Conservation (phyloP, 1,140 invertebrate species). For the Paracyclopina nana region DNA sequence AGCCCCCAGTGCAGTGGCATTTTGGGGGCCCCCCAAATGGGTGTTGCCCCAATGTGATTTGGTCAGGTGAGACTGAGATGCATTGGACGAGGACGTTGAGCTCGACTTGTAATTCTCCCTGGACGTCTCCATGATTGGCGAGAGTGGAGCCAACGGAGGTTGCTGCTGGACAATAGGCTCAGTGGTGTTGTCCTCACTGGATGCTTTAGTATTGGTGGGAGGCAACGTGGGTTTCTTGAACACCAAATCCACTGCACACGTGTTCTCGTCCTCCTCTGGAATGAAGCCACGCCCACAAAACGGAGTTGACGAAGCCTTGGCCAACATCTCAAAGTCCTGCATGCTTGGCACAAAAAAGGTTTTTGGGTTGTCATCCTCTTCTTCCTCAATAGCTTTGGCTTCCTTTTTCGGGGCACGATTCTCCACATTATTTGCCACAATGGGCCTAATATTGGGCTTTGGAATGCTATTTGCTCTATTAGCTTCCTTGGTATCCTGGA, state of each 20-base stretch:
- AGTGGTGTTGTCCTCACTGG: not conserved
- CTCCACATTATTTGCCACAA: too few species aligned
- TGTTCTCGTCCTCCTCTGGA: conserved; percentile 15
- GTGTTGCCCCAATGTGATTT: conserved; percentile 15
- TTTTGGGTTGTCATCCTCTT: not conserved
- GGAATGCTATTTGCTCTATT: too few species aligned
- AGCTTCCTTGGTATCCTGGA: too few species aligned
- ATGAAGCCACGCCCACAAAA: not conserved
- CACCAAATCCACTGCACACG: conserved; percentile 8
- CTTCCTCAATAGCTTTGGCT: not conserved
- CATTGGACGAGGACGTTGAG: not conserved
- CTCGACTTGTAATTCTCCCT: conserved; percentile 4
- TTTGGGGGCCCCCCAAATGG: not conserved
- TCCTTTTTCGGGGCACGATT: too few species aligned
- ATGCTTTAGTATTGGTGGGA: not conserved
- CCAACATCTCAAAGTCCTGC: conserved; percentile 5
- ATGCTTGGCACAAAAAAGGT: conserved; percentile 6
- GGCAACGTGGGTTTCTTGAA: conserved; percentile 13
- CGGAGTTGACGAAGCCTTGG: conserved; percentile 1
- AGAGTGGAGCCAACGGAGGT: conserved; percentile 4
- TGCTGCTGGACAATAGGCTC: not conserved
- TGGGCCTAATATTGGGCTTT: too few species aligned
- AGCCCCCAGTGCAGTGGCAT: too few species aligned
- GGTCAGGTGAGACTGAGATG: not conserved
- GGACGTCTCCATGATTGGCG: conserved; percentile 13